These are phyloP conservation scores for Thera britannica DNA, from an alignment of 2,888 invertebrate genomes.

Conservation along the genomic window DNA sequence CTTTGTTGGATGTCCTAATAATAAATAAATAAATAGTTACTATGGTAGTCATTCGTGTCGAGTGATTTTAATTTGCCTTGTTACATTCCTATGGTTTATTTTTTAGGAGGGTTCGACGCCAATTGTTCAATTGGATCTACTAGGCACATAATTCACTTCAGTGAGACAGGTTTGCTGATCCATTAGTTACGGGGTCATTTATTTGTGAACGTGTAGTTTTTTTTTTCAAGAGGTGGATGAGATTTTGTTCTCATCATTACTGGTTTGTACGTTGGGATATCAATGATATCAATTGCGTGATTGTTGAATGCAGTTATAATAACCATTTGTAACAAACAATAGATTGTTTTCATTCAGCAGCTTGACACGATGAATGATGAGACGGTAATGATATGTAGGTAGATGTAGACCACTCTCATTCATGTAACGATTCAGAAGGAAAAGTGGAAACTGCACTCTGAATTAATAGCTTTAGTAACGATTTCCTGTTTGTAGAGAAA, in stretches of 20 bases:
- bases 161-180: constrained; percentile 35
- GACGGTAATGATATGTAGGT: neutral
- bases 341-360: constrained; percentile 11
- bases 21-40: too few species aligned
- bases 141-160: constrained; percentile 25
- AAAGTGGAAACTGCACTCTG: constrained; percentile 1
- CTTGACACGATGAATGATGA: constrained; percentile 8
- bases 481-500: constrained; percentile 9
- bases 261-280: neutral
- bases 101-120: constrained; percentile 29
- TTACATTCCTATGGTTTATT: constrained; percentile 32
- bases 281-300: constrained; percentile 14
- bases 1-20: too few species aligned
- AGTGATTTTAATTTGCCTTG: constrained; percentile 16
- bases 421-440: constrained; percentile 1
- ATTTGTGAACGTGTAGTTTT: constrained; percentile 2
- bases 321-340: constrained; percentile 11
- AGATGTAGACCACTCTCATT: constrained; percentile 1
- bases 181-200: constrained; percentile 13
- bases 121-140: constrained; percentile 37
- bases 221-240: neutral
- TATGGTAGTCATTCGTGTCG: too few species aligned
- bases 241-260: neutral
- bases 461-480: neutral
- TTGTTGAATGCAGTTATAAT: constrained; percentile 4